Base-by-base conservation (phyloP, 2,113 vertebrate species). In the Pseudopodoces humilis region DNA sequence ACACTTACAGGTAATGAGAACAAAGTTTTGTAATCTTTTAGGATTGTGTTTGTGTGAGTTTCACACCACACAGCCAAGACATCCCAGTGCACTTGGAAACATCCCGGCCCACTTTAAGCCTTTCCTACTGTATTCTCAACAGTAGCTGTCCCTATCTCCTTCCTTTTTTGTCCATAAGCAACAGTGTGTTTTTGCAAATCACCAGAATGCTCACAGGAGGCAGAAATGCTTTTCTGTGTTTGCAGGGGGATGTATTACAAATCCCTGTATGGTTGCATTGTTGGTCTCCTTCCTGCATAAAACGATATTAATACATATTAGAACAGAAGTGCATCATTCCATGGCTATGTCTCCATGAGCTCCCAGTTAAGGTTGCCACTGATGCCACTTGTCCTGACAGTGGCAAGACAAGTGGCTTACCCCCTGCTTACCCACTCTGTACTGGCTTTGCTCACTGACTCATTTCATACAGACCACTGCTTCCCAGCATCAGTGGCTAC, bases 1-100 rank as follows among this genome's bases (percentile, higher is more conserved):
- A 81, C 99, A 99, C 89, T 97, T 99, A 55, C 99, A 99, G 99
- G 99, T 99, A 97, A 79, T 6, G 15, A 44, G 44, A 75, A 22
- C 33, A 41, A 52, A 22, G 20, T 37, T 90, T 75, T 63, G 4
- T 71, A 55, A 78, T 87, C 20, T 24, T 94, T 83, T 79, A 56
- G 0, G 1, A 15, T 9, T 79, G 43, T 24, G 35, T 69, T 43
- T 82, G 31, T 62, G 8, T 78, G 75, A 44, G 63, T 49, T 76
- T 84, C 72, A 79, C 16, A 43, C 22, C 49, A 47, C 21, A n/a
- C 12, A 90, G 69, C 75, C 52, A 71, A 60, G 41, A 49, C 28
- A 44, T 89, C 78, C 64, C 63, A 76, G 56, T 53, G 67, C n/a
- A 43, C 46, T 60, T 88, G 81, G 49, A 84, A 64, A 64, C 55